Conservation (phyloP, 1,140 invertebrate species). For the Pseudomyrmex concolor region DNA sequence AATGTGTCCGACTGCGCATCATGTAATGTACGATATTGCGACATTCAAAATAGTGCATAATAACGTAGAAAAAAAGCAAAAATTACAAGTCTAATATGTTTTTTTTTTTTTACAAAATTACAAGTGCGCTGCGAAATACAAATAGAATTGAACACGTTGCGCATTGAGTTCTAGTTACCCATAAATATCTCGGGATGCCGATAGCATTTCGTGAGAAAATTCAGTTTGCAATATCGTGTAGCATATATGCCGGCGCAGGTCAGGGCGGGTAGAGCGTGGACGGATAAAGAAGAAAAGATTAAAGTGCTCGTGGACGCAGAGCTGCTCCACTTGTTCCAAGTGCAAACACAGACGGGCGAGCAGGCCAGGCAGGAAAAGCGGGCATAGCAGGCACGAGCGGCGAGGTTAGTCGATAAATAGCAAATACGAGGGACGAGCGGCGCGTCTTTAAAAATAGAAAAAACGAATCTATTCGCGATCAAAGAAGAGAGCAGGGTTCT, state of each 20-base stretch:
- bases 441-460: slow-evolving; percentile 59
- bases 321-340: slow-evolving; percentile 56
- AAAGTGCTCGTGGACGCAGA: slow-evolving; percentile 50
- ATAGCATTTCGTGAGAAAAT: slow-evolving; percentile 57
- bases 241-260: slow-evolving; percentile 26
- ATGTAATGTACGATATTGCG: background rate
- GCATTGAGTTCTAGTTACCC: slow-evolving; percentile 42
- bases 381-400: slow-evolving; percentile 14
- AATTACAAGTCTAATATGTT: slow-evolving; percentile 8
- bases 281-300: slow-evolving; percentile 61
- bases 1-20: background rate
- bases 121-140: background rate
- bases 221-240: slow-evolving; percentile 56
- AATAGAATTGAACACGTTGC: slow-evolving; percentile 33
- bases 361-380: slow-evolving; percentile 10
- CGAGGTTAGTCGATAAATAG: slow-evolving; percentile 49
- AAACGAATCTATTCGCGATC: slow-evolving; percentile 51
- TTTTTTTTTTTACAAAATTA: slow-evolving; percentile 34
- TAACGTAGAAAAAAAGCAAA: background rate
- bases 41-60: background rate
- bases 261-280: slow-evolving; percentile 32
- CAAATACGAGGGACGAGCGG: slow-evolving; percentile 48
- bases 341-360: slow-evolving; percentile 46
- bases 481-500: slow-evolving; percentile 34
- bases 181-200: slow-evolving; percentile 55